Evolutionary conservation across 1,140 invertebrate genomes (phyloP), one percentile per base, ranked within the genome.

Genomic region (Ditylenchus dipsaci): DNA sequence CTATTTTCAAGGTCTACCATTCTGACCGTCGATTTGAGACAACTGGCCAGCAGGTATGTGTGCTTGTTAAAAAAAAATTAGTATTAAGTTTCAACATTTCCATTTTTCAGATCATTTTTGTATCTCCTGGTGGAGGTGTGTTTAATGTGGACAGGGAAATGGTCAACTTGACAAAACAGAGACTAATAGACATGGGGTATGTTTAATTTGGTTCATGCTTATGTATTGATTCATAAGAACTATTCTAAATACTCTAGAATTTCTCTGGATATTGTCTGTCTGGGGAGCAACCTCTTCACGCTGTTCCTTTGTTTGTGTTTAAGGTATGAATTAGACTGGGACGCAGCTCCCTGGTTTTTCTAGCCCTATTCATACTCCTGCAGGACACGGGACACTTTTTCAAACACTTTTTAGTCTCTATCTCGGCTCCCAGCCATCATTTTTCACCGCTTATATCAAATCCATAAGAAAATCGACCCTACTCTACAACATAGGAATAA

Each of bases 261-360:
- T 68, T 87, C 74, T 80, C 84, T 62, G 76, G 87, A 88, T 82
- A 86, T 98, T 59, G 94, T 99, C 0, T 99, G 95, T 84, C 90
- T 98, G 21, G 95, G 95, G 95, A 98, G 84, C 95, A 53, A 85
- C 95, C 95, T 0, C 85, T 98, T 53, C 95, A 98, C 86, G 95
- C 94, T 38, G 95, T 97, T 0, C 95, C 95, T 0, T 84, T 98
- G 58, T 87, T 97, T 43, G 95, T 94, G 84, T 62, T 87, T 85
- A 76, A n/a, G n/a, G n/a, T n/a, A n/a, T n/a, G n/a, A n/a, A n/a
- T n/a, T n/a, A n/a, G n/a, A n/a, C n/a, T n/a, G n/a, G n/a, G n/a
- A n/a, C n/a, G n/a, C n/a, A n/a, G n/a, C n/a, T n/a, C n/a, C n/a
- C n/a, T n/a, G n/a, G n/a, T n/a, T n/a, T n/a, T n/a, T n/a, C n/a